Evolutionary conservation across 1,140 invertebrate species (phyloP).

Genomic region (Anadara kagoshimensis): DNA sequence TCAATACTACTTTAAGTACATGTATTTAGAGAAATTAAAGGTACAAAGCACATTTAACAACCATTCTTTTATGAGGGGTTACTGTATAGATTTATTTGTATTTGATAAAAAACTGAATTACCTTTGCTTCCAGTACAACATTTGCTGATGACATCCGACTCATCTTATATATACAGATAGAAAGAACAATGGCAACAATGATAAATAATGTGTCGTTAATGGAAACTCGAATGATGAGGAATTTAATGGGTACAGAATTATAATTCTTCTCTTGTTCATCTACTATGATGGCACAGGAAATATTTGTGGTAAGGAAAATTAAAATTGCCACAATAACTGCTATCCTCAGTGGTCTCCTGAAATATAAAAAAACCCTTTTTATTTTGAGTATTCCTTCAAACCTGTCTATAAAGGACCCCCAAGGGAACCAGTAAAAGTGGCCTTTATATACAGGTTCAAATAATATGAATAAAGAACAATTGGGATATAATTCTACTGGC

Average conservation of each 20-base stretch:
- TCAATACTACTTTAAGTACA: too few relatives aligned
- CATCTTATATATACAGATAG: constrained; percentile 69
- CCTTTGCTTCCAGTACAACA: constrained; percentile 71
- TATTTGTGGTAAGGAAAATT: constrained; percentile 67
- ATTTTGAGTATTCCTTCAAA: too few relatives aligned
- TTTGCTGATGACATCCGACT: constrained; percentile 65
- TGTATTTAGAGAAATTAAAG: too few relatives aligned
- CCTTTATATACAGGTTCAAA: too few relatives aligned
- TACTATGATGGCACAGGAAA: constrained; percentile 62
- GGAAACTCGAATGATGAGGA: constrained; percentile 63
- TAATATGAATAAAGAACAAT: too few relatives aligned
- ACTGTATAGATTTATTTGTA: too few relatives aligned
- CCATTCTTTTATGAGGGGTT: too few relatives aligned
- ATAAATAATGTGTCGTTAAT: constrained; percentile 72
- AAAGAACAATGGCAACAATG: constrained; percentile 64
- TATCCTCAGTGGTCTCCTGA: constrained; percentile 57
- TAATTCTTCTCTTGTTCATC: constrained; percentile 45
- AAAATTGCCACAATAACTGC: constrained; percentile 55
- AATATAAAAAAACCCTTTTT: constrained; percentile 35
- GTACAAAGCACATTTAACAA: too few relatives aligned
- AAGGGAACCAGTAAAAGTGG: too few relatives aligned
- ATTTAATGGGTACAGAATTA: constrained; percentile 45
- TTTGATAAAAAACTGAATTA: constrained; percentile 33
- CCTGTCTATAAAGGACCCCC: too few relatives aligned
- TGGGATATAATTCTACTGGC: too few relatives aligned